A percentile compares a stretch with the other conserved stretches of the same genome.
These are phyloP conservation scores for Latrodectus hesperus DNA, from an alignment of 2,888 invertebrate genomes.

Conservation along the genomic window DNA sequence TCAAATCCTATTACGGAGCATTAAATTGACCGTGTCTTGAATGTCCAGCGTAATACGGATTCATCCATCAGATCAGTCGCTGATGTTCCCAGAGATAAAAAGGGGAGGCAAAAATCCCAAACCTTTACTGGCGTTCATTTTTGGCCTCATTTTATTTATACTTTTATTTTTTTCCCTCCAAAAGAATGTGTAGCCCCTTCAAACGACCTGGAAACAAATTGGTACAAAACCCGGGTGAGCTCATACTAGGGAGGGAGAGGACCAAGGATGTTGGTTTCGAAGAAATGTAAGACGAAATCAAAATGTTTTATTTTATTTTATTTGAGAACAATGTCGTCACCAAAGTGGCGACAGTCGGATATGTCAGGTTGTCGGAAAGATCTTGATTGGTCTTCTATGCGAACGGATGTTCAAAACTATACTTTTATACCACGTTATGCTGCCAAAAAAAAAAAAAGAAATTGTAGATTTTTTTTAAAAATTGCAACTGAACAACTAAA, in stretches of 20 bases:
- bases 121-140: background rate
- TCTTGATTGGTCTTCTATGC: background rate
- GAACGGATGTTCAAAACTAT: too few species aligned
- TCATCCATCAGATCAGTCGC: constrained; percentile 8
- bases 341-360: constrained; percentile 39
- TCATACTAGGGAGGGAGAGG: constrained; percentile 41
- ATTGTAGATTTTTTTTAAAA: too few species aligned
- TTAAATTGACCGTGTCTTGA: background rate
- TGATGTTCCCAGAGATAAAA: constrained; percentile 7
- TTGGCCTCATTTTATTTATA: background rate
- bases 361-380: constrained; percentile 41
- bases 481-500: too few species aligned
- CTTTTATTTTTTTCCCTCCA: background rate
- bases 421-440: too few species aligned
- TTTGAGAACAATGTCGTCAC: background rate
- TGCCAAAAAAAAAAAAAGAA: too few species aligned
- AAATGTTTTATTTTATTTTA: background rate
- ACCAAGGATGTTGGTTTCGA: constrained; percentile 20
- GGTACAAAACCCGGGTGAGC: constrained; percentile 46
- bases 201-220: constrained; percentile 49
- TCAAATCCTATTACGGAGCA: background rate
- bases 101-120: background rate
- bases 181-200: background rate
- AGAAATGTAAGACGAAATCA: constrained; percentile 12
- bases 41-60: background rate